Percentiles rank a stretch among this genome's conserved stretches.
These are phyloP conservation scores for Apis florea DNA, from an alignment of 1,140 invertebrate genomes.

Conservation along the genomic window DNA sequence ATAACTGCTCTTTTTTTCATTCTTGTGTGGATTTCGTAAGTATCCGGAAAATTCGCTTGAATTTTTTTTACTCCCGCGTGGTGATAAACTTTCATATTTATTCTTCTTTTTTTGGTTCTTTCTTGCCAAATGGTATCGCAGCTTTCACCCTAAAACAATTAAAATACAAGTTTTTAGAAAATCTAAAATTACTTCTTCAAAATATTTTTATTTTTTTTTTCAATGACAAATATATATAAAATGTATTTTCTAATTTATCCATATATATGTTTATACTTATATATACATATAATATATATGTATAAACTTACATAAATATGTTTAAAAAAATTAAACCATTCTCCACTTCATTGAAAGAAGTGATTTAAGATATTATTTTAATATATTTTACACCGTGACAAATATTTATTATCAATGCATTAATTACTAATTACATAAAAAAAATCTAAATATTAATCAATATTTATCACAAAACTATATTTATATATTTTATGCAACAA, in stretches of 20 bases:
- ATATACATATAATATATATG: neutral
- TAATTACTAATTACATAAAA: neutral
- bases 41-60: constrained; percentile 33
- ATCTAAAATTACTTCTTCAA: neutral
- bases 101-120: constrained; percentile 91
- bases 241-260: neutral
- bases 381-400: neutral
- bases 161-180: neutral
- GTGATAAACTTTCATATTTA: constrained; percentile 78
- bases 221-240: neutral
- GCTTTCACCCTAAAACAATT: constrained; percentile 89
- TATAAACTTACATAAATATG: neutral
- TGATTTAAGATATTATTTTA: constrained; percentile 17
- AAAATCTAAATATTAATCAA: neutral
- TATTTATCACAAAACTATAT: neutral
- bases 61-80: constrained; percentile 34
- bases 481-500: constrained; percentile 17
- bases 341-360: neutral
- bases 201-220: neutral
- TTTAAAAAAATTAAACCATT: neutral
- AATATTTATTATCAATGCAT: neutral
- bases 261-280: neutral
- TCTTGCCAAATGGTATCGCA: constrained; percentile 94
- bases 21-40: constrained; percentile 22
- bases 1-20: constrained; percentile 1